These are phyloP conservation scores for Allolobophora icterica DNA, from an alignment of 2,888 invertebrate species.

Conservation along the genomic window DNA sequence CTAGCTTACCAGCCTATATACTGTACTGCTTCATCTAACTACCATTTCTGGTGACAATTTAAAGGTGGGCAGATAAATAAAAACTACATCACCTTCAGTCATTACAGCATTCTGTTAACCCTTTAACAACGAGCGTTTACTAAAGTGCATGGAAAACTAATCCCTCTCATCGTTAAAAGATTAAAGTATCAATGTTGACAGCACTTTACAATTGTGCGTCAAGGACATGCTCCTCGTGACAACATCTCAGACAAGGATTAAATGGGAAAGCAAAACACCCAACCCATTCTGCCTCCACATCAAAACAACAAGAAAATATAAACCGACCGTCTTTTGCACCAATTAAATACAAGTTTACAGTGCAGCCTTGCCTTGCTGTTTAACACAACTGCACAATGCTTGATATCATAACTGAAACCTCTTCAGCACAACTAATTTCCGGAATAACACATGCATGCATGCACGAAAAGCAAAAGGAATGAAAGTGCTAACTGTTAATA, in stretches of 20 bases:
- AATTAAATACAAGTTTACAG: neutral
- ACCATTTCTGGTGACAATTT: neutral
- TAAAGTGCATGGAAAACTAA: too few species aligned
- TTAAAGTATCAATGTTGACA: too few species aligned
- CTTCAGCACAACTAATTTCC: conserved; percentile 1
- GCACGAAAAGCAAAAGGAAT: neutral
- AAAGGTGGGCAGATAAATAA: neutral
- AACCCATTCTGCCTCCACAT: neutral
- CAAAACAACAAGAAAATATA: neutral
- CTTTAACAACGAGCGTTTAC: too few species aligned
- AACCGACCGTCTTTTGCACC: neutral
- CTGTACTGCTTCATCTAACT: neutral
- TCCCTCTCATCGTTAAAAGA: too few species aligned
- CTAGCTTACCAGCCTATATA: neutral
- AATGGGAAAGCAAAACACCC: neutral
- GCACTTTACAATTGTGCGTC: too few species aligned
- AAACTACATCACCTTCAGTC: neutral
- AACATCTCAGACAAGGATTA: neutral
- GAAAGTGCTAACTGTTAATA: neutral
- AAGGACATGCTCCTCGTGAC: too few species aligned
- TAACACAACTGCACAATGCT: neutral
- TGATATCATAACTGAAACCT: neutral
- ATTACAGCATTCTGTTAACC: neutral
- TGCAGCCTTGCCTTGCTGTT: neutral
- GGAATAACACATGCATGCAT: neutral